Evolutionary conservation across 2,797 vertebrate species (phyloP).

Genomic region (Myripristis murdjan): DNA sequence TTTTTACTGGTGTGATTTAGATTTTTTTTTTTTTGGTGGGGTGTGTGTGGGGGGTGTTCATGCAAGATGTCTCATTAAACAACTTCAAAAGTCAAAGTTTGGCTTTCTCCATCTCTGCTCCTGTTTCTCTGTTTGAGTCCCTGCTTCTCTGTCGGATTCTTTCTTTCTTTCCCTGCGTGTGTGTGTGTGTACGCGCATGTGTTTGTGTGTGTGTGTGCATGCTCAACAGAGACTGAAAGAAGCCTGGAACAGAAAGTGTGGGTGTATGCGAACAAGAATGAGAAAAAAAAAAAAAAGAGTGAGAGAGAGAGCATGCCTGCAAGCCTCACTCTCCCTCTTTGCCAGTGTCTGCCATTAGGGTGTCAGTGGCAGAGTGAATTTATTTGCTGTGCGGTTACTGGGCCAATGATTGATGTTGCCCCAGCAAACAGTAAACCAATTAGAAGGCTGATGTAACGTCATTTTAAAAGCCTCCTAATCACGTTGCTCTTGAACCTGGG

Average conservation of each 20-base stretch:
- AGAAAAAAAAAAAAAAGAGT: slow-evolving; percentile 51
- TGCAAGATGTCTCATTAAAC: slow-evolving; percentile 79
- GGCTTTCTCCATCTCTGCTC: slow-evolving; percentile 69
- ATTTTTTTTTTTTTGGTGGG: slow-evolving; percentile 32
- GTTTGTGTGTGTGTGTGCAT: slow-evolving; percentile 64
- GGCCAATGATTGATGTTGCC: slow-evolving; percentile 98
- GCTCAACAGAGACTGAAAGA: slow-evolving; percentile 74
- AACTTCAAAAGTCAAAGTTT: slow-evolving; percentile 82
- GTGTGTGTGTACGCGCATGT: too few species aligned
- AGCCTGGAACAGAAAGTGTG: slow-evolving; percentile 78
- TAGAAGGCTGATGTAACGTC: slow-evolving; percentile 98
- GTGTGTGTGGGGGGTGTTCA: slow-evolving; percentile 47
- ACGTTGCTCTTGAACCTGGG: slow-evolving; percentile 96
- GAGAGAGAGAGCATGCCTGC: slow-evolving; percentile 63
- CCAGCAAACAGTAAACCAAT: slow-evolving; percentile 99
- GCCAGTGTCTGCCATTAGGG: slow-evolving; percentile 91
- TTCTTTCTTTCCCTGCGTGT: too few species aligned
- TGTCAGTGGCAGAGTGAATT: slow-evolving; percentile 97
- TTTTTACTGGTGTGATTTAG: slow-evolving; percentile 59
- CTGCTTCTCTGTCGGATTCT: slow-evolving; percentile 38
- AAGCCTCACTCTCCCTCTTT: slow-evolving; percentile 79
- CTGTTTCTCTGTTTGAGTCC: slow-evolving; percentile 71
- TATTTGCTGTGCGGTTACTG: slow-evolving; percentile 95
- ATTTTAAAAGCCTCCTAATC: slow-evolving; percentile 99
- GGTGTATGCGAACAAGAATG: slow-evolving; percentile 76